Evolutionary conservation across 1,140 invertebrate genomes (phyloP), one percentile per base, ranked within the genome.

Genomic region (Drosophila rufa): DNA sequence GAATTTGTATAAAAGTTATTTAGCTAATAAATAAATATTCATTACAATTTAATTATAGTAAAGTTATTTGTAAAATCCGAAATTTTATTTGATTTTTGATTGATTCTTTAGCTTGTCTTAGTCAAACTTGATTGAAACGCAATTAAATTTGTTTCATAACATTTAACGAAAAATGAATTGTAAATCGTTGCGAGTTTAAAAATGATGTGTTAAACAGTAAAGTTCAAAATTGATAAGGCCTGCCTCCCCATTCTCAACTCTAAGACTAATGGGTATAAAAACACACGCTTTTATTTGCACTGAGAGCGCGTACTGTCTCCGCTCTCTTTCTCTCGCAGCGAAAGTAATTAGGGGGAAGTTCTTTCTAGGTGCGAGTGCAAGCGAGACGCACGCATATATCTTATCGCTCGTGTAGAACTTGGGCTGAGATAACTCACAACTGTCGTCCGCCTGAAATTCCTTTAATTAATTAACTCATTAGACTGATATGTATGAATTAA

Each of bases 391-490:
- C 4, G 15, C 14, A 62, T 25, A 42, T 76, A 87, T 89, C 83
- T 87, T 83, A 87, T 87, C 80, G 46, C 30, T 27, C 43, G 9
- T 57, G 50, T 62, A 56, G 46, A 83, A 76, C 40, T 67, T 33
- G 38, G 48, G 64, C 60, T 70, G 50, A 58, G 36, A 71, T 58
- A 73, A 19, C 53, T 71, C 50, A 59, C 53, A 15, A 22, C 60
- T 62, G 76, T 57, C 25, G 40, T 30, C 45, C 42, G 15, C 43
- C 53, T 27, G 74, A 59, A 76, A 89, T 78, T 80, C 67, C 36
- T 75, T 60, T 47, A 68, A 87, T 86, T 87, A 87, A 80, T 87
- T 69, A 82, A 69, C 61, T 51, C 56, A 40, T 58, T 71, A 43
- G 17, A 51, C 25, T 51, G 36, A 43, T 69, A 62, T 45, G 15